Conservation (phyloP, 2,113 vertebrate genomes). For the Nyctibius bracteatus region DNA sequence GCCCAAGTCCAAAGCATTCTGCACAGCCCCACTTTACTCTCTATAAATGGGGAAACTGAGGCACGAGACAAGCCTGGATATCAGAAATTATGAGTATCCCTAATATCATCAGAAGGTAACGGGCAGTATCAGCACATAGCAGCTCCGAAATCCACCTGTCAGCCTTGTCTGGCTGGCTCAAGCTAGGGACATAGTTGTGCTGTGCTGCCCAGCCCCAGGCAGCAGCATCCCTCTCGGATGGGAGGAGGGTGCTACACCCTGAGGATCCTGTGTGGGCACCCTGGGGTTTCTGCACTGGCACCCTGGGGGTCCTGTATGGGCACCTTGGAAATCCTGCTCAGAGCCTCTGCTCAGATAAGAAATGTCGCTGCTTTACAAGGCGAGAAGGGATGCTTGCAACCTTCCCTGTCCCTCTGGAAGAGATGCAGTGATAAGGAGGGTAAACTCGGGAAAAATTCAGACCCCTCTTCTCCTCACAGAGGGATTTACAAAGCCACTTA, state of each 20-base stretch:
- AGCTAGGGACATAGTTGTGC: fast-evolving
- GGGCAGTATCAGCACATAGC: not conserved
- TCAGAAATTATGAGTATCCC: fast-evolving
- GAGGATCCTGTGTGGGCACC: not conserved
- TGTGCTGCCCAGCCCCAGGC: not conserved
- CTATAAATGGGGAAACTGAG: not conserved
- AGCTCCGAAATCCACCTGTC: not conserved
- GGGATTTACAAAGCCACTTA: not conserved
- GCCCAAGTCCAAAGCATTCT: not conserved
- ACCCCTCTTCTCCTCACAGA: not conserved
- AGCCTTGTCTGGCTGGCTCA: not conserved
- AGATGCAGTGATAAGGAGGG: not conserved
- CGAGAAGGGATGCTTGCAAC: not conserved
- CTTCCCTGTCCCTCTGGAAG: not conserved
- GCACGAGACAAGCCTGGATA: not conserved
- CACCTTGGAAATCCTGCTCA: not conserved
- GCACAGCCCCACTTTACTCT: not conserved
- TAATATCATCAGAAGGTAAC: not conserved
- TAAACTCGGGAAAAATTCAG: not conserved
- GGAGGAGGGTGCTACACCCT: fast-evolving
- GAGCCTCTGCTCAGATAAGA: not conserved
- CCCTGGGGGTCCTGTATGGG: not conserved
- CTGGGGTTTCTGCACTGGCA: not conserved
- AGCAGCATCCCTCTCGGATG: fast-evolving
- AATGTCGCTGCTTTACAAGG: not conserved